phyloP scores from a whole-genome alignment of 2,888 invertebrate species.

The Teleogryllus oceanicus region DNA sequence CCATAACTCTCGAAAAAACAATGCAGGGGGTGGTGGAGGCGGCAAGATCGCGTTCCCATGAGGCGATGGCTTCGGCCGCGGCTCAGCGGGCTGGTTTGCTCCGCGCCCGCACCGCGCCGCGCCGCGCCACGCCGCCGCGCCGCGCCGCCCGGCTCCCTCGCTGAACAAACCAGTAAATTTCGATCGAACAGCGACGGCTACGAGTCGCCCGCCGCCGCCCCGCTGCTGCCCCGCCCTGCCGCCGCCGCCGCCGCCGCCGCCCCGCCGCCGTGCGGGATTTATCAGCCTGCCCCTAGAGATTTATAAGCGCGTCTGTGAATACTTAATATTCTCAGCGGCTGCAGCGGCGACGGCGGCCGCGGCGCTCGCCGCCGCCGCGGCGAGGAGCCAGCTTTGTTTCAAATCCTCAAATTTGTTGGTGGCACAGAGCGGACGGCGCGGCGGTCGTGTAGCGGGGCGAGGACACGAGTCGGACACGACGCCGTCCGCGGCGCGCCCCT shows the following conservation, averaged over 20 bases:
- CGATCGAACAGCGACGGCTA: neutral
- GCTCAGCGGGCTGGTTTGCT: neutral
- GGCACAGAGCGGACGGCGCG: neutral
- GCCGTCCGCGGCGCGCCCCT: neutral
- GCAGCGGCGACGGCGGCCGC: neutral
- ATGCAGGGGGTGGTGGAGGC: neutral
- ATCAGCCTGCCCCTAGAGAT: constrained; percentile 18
- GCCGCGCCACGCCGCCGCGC: no score
- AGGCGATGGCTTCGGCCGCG: neutral
- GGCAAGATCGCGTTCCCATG: neutral
- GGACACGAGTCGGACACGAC: neutral
- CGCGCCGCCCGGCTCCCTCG: neutral
- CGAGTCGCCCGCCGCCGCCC: neutral
- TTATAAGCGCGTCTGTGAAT: neutral
- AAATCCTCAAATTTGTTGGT: neutral
- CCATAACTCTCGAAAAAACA: neutral
- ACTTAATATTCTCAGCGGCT: neutral
- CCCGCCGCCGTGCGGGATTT: neutral
- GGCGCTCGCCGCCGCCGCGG: neutral
- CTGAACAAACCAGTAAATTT: constrained; percentile 18
- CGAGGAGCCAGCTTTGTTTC: neutral
- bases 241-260: neutral
- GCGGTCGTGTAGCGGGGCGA: neutral
- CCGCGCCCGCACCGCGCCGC: neutral
- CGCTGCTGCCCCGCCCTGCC: neutral